phyloP scores from a whole-genome alignment of 2,797 vertebrate species.

The Enteromius anoplus region DNA sequence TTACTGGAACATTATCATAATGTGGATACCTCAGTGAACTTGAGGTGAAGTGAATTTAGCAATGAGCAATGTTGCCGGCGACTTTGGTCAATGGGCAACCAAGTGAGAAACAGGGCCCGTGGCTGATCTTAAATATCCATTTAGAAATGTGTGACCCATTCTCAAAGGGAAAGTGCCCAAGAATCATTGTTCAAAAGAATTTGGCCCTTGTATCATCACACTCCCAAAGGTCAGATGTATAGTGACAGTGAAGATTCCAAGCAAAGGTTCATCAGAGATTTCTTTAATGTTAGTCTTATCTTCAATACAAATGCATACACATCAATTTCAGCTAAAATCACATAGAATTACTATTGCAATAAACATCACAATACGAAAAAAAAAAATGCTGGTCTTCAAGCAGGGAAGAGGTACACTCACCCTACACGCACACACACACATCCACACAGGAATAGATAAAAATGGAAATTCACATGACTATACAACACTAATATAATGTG shows the following conservation, averaged over 20 bases:
- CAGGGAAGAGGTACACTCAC: constrained; percentile 49
- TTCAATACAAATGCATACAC: constrained; percentile 80
- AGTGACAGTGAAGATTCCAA: constrained; percentile 1
- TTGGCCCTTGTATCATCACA: neutral
- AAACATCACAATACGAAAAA: constrained; percentile 74
- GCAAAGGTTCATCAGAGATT: constrained; percentile 69
- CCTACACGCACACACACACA: constrained; percentile 41
- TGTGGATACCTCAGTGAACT: neutral
- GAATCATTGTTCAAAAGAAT: neutral
- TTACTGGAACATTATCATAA: neutral
- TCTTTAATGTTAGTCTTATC: constrained; percentile 75
- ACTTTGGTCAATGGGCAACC: too few species aligned
- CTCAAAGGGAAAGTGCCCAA: neutral
- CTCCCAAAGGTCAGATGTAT: neutral
- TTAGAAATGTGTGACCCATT: neutral
- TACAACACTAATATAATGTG: constrained; percentile 70
- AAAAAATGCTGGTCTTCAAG: constrained; percentile 70
- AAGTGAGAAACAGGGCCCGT: too few species aligned
- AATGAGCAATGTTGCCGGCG: too few species aligned
- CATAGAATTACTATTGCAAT: constrained; percentile 76
- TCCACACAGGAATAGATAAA: constrained; percentile 16
- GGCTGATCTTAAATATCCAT: too few species aligned
- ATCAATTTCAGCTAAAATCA: constrained; percentile 79
- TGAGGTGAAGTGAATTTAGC: too few species aligned
- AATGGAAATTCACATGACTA: constrained; percentile 47